Conservation (phyloP, 2,113 vertebrate genomes). For the Laterallus jamaicensis region DNA sequence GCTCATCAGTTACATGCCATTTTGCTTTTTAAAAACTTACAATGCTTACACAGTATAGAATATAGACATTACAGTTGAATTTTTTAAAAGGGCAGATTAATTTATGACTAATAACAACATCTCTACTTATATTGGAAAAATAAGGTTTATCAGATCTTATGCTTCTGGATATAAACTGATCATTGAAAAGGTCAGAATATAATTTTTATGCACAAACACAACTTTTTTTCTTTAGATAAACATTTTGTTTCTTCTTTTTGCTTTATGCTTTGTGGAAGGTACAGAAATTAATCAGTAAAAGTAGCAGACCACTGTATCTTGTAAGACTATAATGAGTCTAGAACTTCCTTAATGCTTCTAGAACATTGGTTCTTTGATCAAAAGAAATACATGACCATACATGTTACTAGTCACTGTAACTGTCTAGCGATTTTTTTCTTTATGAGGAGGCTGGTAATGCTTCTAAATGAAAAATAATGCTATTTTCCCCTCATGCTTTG, state of each 20-base stretch:
- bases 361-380: background rate
- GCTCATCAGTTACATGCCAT: slow-evolving; percentile 20
- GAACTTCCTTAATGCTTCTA: background rate
- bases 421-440: background rate
- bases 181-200: slow-evolving; percentile 50
- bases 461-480: background rate
- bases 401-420: background rate
- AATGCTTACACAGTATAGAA: background rate
- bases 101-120: slow-evolving; percentile 47
- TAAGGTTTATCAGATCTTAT: slow-evolving; percentile 26
- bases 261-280: background rate
- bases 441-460: background rate
- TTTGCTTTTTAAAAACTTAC: slow-evolving; percentile 41
- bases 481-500: background rate
- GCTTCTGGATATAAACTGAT: slow-evolving; percentile 28
- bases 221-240: background rate
- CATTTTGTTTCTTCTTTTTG: background rate
- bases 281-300: background rate
- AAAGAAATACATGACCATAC: background rate
- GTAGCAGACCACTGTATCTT: background rate
- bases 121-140: slow-evolving; percentile 22
- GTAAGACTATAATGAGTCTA: background rate
- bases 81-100: slow-evolving; percentile 45
- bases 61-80: background rate
- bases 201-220: slow-evolving; percentile 19